phyloP scores from a whole-genome alignment of 2,888 invertebrate species.

The Dioctria rufipes region DNA sequence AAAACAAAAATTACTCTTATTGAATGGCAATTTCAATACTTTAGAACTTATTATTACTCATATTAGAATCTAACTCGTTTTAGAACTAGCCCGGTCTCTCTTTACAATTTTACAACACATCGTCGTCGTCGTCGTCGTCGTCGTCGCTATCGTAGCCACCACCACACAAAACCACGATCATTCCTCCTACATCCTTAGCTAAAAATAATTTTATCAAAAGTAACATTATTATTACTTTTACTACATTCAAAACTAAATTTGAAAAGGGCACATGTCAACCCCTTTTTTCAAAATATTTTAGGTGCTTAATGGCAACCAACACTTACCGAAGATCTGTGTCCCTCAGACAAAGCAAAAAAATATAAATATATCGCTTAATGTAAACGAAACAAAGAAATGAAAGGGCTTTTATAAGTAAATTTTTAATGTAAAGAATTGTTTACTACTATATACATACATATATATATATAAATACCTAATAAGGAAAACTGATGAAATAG shows the following conservation, averaged over 20 bases:
- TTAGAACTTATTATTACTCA: too few relatives aligned
- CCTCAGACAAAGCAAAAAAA: constrained; percentile 55
- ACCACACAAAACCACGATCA: neutral
- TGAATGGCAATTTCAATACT: too few relatives aligned
- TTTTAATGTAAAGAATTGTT: constrained; percentile 45
- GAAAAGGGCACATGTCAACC: constrained; percentile 54
- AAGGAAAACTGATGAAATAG: constrained; percentile 12
- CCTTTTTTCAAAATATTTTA: constrained; percentile 54
- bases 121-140: neutral
- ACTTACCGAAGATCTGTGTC: constrained; percentile 63
- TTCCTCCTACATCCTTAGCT: constrained; percentile 9
- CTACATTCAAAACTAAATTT: constrained; percentile 64
- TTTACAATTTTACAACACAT: neutral
- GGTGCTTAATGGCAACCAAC: constrained; percentile 53
- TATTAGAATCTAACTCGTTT: too few relatives aligned
- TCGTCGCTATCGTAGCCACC: too few relatives aligned
- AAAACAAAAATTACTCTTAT: too few relatives aligned
- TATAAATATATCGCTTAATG: constrained; percentile 31
- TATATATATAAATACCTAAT: neutral
- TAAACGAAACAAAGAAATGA: constrained; percentile 31
- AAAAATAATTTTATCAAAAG: constrained; percentile 4
- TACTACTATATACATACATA: constrained; percentile 5
- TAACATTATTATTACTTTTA: constrained; percentile 61
- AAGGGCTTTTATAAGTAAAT: constrained; percentile 51
- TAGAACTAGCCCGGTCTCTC: too few relatives aligned